Evolutionary conservation across 2,797 vertebrate species (phyloP).

Genomic region (Garrulus glandarius): DNA sequence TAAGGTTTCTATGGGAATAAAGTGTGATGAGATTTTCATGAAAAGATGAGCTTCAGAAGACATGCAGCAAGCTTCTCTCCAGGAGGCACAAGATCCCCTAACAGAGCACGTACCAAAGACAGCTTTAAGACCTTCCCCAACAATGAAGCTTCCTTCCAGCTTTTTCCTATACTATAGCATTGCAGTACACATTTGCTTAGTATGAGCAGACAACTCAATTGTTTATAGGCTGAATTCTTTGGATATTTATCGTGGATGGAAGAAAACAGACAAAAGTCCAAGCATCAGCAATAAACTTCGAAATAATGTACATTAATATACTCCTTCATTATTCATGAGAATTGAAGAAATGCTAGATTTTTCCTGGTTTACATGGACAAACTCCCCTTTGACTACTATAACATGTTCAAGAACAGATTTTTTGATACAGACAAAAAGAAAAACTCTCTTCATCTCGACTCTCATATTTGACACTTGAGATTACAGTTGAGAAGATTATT

Average conservation of each 20-base stretch:
- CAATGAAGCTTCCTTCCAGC: background rate
- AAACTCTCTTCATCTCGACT: background rate
- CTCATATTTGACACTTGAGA: background rate
- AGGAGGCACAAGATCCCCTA: background rate
- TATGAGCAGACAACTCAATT: background rate
- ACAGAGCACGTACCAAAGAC: fast-evolving
- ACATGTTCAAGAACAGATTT: background rate
- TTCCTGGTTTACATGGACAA: background rate
- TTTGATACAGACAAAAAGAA: background rate
- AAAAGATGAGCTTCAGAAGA: background rate
- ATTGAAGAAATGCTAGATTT: background rate
- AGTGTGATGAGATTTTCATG: background rate
- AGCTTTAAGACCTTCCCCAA: background rate
- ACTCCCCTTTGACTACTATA: background rate
- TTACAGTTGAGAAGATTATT: background rate
- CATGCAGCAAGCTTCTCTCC: background rate
- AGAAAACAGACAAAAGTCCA: background rate
- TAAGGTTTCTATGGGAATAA: background rate
- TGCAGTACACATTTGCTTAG: background rate
- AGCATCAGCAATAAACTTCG: background rate
- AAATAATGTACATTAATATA: background rate
- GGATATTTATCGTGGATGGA: background rate
- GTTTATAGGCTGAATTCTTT: background rate
- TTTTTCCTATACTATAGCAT: background rate
- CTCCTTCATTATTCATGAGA: background rate